Evolutionary conservation across 2,888 invertebrate species (phyloP), one percentile per base, ranked within the genome.

Genomic region (Andrena flavipes): DNA sequence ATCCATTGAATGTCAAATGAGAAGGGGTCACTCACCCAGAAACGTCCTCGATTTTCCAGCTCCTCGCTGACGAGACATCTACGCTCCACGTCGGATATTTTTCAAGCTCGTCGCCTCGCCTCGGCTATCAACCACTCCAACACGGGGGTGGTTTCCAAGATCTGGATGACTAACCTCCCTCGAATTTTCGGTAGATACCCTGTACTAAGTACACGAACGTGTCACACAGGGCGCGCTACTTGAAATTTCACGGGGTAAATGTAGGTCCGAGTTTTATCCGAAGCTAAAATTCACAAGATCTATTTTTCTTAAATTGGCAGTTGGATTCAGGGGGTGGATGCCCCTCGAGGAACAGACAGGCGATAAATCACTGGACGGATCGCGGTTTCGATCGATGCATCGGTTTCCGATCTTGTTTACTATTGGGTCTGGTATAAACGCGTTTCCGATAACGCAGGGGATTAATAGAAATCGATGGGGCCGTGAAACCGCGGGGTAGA

Each of bases 1-100:
- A 79, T 85, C 86, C 70, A 88, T 88, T 79, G 86, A 85, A 87
- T 82, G 77, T 80, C 76, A 87, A 83, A 80, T 67, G 80, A 87
- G 79, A 71, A 63, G 68, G 62, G 76, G 67, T 76, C 83, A 73
- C 75, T 82, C 71, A 70, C 75, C 82, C 26, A 63, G 78, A 85
- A 87, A 76, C 82, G 70, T 65, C 48, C 76, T 29, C 69, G 65
- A 83, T 74, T 65, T 62, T 67, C 72, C 49, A 29, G n/a, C 64
- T 60, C 30, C 16, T 48, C 67, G 56, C 49, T 49, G 65, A 3
- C 30, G 42, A 48, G 42, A 59, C 51, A 48, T 35, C 48, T 48
- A 35, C 56, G 56, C 29, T 30, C 60, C 42, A 6, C 23, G 8
- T 33, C 26, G 64, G 60, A 78, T 63, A 75, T 75, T 78, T 78